Evolutionary conservation across 1,140 invertebrate species (phyloP), one percentile per base, ranked within the genome.

Genomic region (Drosophila pseudoobscura): DNA sequence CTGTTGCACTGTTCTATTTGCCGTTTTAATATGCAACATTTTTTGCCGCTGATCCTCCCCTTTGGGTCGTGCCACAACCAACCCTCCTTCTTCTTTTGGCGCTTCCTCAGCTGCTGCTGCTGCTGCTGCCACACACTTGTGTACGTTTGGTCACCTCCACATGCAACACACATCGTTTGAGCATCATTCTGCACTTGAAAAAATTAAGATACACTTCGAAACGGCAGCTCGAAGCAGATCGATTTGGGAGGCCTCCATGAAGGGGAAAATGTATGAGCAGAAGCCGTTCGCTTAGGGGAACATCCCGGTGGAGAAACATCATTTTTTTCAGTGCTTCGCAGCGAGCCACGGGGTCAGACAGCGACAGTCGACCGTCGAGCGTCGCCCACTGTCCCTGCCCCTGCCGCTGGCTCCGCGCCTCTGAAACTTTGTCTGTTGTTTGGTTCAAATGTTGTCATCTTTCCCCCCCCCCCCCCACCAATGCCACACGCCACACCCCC

Each of bases 11-110:
- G 62, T 88, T 87, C 83, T 87, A 75, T 88, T 87, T 87, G 83
- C 75, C 78, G 78, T 82, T 87, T 87, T 87, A 87, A 87, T 88
- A 87, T 88, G 78, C 78, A 80, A 65, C 66, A 82, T 87, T 78
- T 85, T 80, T 85, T 85, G 54, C 66, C 70, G 60, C 79, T 69
- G 45, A 49, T 80, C 58, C 35, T 45, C 46, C 63, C 35, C 65
- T 51, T 45, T 47, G 51, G 65, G 35, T 13, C 35, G 35, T 13
- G 8, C 63, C n/a, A 43, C 41, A 39, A 20, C 13, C 29, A 8
- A 31, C n/a, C 7, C 31, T 29, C 17, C 26, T 13, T 8, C 35
- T 39, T 11, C 35, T 13, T 39, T 13, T 39, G 35, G 35, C 35
- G 8, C 45, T 29, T 49, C 49, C 15, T 20, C n/a, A 44, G 17